Evolutionary conservation across 2,888 invertebrate species (phyloP).

Genomic region (Orchesella flavescens): DNA sequence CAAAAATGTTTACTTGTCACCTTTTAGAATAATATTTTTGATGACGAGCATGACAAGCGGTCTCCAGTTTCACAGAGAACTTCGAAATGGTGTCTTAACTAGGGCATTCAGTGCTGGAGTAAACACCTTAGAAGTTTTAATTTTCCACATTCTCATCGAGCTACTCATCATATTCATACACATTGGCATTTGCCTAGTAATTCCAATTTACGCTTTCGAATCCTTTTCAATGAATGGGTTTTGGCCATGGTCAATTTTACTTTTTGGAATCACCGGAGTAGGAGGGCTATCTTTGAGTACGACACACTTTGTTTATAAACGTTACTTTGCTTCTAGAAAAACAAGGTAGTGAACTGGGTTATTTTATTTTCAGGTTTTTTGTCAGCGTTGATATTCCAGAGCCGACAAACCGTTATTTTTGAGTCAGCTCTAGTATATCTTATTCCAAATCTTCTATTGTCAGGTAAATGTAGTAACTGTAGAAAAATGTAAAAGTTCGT

Average conservation of each 20-base stretch:
- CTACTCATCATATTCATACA: constrained; percentile 34
- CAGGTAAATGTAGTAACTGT: too few relatives aligned
- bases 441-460: constrained; percentile 43
- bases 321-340: neutral
- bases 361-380: constrained; percentile 37
- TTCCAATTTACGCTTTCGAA: constrained; percentile 53
- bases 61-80: constrained; percentile 34
- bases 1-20: too few relatives aligned
- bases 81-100: constrained; percentile 35
- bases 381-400: constrained; percentile 11
- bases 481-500: too few relatives aligned
- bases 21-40: constrained; percentile 50
- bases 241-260: constrained; percentile 46
- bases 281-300: constrained; percentile 53
- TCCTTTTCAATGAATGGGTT: constrained; percentile 50
- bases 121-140: constrained; percentile 40
- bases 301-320: neutral
- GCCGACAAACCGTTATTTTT: constrained; percentile 6
- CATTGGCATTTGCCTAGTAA: too few relatives aligned
- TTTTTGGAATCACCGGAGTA: constrained; percentile 52
- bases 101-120: constrained; percentile 49
- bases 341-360: neutral
- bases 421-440: constrained; percentile 11
- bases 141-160: constrained; percentile 53
- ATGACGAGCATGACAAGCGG: constrained; percentile 52